Conservation (phyloP, 92 coral and sea anemone genomes). For the Zoanthus gigantus region DNA sequence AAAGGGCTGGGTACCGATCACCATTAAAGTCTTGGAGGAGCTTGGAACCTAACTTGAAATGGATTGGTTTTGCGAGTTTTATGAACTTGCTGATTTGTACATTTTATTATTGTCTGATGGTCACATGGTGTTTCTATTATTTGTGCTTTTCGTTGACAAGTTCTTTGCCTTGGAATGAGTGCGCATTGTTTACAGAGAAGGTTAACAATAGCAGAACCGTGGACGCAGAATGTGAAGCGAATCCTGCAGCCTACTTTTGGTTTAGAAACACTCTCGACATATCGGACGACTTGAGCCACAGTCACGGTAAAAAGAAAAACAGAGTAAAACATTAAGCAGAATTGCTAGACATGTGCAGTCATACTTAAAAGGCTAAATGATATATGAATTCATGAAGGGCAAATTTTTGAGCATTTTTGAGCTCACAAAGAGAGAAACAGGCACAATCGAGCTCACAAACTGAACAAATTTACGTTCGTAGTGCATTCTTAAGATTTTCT, state of each 20-base stretch:
- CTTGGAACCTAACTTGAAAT: slow-evolving; percentile 77
- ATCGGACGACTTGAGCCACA: slow-evolving; percentile 74
- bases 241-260: slow-evolving; percentile 92
- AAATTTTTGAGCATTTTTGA: too few relatives aligned
- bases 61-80: slow-evolving; percentile 85
- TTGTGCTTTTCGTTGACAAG: slow-evolving; percentile 82
- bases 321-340: too few relatives aligned
- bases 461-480: too few relatives aligned
- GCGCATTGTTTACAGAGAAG: slow-evolving; percentile 45
- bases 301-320: slow-evolving; percentile 51
- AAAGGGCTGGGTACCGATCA: slow-evolving; percentile 77
- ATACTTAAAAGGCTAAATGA: too few relatives aligned
- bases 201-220: slow-evolving; percentile 52
- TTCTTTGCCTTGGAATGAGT: slow-evolving; percentile 79
- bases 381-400: too few relatives aligned
- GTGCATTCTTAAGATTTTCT: too few relatives aligned
- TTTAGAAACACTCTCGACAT: slow-evolving; percentile 79
- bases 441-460: too few relatives aligned
- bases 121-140: slow-evolving; percentile 90
- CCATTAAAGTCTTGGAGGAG: slow-evolving; percentile 78
- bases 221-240: slow-evolving; percentile 76
- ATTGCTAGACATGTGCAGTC: too few relatives aligned
- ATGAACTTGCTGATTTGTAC: slow-evolving; percentile 64
- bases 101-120: slow-evolving; percentile 84
- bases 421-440: too few relatives aligned